Evolutionary conservation across 2,113 vertebrate species (phyloP).

Genomic region (Sylvilagus bachmani): DNA sequence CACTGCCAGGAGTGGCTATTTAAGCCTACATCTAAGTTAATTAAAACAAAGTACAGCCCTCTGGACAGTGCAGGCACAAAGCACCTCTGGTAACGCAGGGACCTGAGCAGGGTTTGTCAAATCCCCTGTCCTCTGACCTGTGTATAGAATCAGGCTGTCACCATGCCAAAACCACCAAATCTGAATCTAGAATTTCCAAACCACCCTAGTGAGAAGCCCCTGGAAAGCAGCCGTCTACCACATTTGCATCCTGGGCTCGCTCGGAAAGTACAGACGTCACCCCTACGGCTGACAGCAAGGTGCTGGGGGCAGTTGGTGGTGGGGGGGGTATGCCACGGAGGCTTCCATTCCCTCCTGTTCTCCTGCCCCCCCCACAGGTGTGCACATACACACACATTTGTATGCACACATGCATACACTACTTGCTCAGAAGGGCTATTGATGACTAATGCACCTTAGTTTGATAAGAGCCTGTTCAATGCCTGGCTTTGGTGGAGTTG

Average conservation of each 20-base stretch:
- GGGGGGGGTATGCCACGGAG: too few species aligned
- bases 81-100: accelerated
- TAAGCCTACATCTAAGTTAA: not conserved
- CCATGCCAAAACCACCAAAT: not conserved
- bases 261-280: not conserved
- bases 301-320: not conserved
- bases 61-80: not conserved
- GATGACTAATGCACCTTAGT: not conserved
- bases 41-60: not conserved
- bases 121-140: not conserved
- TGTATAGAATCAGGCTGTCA: too few species aligned
- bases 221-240: not conserved
- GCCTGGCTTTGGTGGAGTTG: not conserved
- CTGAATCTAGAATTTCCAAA: not conserved
- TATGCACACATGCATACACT: not conserved
- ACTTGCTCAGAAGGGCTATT: not conserved
- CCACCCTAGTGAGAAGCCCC: not conserved
- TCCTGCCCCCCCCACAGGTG: not conserved
- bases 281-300: not conserved
- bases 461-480: not conserved
- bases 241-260: not conserved
- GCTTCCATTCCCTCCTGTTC: not conserved
- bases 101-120: not conserved
- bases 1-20: accelerated
- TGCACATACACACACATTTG: not conserved